phyloP scores from a whole-genome alignment of 2,113 vertebrate species.

The Oncorhynchus nerka region DNA sequence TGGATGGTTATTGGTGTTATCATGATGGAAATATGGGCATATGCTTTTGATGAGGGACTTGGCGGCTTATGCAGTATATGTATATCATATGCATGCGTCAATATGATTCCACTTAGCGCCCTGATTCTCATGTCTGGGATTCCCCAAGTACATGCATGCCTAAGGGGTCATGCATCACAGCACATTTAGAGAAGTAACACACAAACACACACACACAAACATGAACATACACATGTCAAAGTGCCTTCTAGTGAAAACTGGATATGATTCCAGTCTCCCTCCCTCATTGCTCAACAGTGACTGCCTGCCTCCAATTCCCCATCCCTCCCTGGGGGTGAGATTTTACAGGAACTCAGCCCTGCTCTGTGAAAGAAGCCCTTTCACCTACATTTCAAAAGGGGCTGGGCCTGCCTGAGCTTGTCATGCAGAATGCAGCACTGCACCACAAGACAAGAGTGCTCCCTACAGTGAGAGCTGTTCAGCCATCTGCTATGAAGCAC shows the following conservation, averaged over 20 bases:
- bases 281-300: background rate
- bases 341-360: slow-evolving; percentile 10
- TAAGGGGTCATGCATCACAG: background rate
- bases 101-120: too few species aligned
- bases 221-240: slow-evolving; percentile 6
- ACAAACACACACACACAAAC: background rate
- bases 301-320: slow-evolving; percentile 9
- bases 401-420: background rate
- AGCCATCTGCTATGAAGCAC: background rate
- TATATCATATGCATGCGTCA: too few species aligned
- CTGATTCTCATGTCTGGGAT: slow-evolving; percentile 14
- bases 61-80: too few species aligned
- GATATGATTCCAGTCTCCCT: slow-evolving; percentile 25
- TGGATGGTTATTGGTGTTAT: too few species aligned
- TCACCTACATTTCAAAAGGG: slow-evolving; percentile 44
- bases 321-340: slow-evolving; percentile 22
- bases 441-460: slow-evolving; percentile 2
- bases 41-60: too few species aligned
- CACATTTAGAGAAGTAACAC: too few species aligned
- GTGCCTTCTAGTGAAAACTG: slow-evolving; percentile 27
- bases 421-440: slow-evolving; percentile 3
- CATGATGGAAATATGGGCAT: too few species aligned
- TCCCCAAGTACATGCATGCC: slow-evolving; percentile 2
- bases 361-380: slow-evolving; percentile 34
- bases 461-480: background rate